Base-by-base conservation (phyloP, 2,113 vertebrate species). In the Brachypodius melanocephalos region DNA sequence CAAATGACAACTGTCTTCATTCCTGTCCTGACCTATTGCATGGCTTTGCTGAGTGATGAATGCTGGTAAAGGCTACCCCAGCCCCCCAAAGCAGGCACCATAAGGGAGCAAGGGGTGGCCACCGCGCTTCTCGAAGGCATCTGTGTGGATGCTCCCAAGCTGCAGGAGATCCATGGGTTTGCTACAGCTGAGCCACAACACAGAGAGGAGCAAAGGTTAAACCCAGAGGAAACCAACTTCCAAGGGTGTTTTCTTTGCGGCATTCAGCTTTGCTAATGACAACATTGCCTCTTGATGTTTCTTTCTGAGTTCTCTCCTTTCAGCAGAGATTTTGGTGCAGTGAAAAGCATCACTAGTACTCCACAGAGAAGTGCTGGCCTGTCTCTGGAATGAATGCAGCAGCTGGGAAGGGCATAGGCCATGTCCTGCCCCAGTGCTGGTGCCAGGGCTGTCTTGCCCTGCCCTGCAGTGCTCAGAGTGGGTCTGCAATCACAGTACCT, bases 11-110 rank as follows among this genome's bases (percentile, higher is more conserved):
- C 88, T 71, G 66, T 59, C 86, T 48, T 81, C 24, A 76, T 90
- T 77, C 86, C 94, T 65, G 73, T 28, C 89, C 91, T 84, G 65
- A 77, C 59, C 77, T 82, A 87, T 69, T 73, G 78, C 82, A 97
- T 67, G 82, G 85, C 75, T 89, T 92, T 88, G 88, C 85, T 88
- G 77, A 83, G 43, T 13, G 61, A 54, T 8, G 40, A 61, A 77
- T 85, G 79, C 96, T 93, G 90, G 90, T 92, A n/a, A 77, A 46
- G 31, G 67, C 58, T 4, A 17, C 38, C 48, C 81, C 38, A 25
- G 15, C 24, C 55, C 63, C 34, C 19, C 5, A 1, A 12, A 17
- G 62, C 38, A 32, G 74, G 14, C 24, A 25, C 65, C 5, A 0
- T 5, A 54, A 25, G 66, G 55, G 66, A 40, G 22, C 14, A 1